Percentiles rank a stretch among this genome's conserved stretches.
phyloP scores from a whole-genome alignment of 2,797 vertebrate species.

The Sebastes diaconus region DNA sequence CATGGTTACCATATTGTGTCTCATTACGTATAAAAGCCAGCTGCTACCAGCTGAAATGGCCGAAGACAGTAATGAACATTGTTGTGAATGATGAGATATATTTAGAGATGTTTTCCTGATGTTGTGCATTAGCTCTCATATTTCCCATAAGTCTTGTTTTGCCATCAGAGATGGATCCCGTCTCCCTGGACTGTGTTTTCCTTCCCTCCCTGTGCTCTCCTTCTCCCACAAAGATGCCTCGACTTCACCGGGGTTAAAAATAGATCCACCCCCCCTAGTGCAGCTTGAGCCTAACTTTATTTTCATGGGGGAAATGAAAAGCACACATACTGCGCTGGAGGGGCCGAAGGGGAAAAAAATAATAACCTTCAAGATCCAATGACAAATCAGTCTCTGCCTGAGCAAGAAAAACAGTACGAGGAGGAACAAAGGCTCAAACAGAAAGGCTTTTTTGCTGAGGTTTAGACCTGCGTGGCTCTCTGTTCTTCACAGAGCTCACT shows the following conservation, averaged over 20 bases:
- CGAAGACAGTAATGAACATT: conserved; percentile 23
- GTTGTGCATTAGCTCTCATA: conserved; percentile 20
- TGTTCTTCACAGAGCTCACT: conserved; percentile 1
- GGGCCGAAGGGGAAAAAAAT: conserved; percentile 29
- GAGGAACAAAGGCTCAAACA: background rate
- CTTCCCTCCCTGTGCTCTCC: conserved; percentile 44
- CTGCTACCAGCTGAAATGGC: conserved; percentile 49
- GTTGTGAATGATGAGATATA: conserved; percentile 25
- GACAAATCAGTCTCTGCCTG: conserved; percentile 52
- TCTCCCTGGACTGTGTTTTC: conserved; percentile 27
- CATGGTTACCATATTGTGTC: conserved; percentile 73
- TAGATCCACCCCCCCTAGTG: conserved; percentile 58
- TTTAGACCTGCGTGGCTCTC: background rate
- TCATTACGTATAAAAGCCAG: conserved; percentile 31
- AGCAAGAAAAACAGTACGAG: background rate
- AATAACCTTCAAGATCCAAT: conserved; percentile 71
- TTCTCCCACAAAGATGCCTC: conserved; percentile 66
- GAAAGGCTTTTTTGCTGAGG: background rate
- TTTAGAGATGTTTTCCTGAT: background rate
- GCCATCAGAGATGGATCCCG: conserved; percentile 48
- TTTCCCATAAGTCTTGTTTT: conserved; percentile 42
- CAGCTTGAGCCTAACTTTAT: conserved; percentile 69
- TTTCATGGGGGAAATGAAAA: conserved; percentile 70
- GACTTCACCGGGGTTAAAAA: conserved; percentile 76
- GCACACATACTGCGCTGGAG: conserved; percentile 51